phyloP scores from a whole-genome alignment of 2,113 vertebrate genomes.

The Lethenteron camtschaticum region DNA sequence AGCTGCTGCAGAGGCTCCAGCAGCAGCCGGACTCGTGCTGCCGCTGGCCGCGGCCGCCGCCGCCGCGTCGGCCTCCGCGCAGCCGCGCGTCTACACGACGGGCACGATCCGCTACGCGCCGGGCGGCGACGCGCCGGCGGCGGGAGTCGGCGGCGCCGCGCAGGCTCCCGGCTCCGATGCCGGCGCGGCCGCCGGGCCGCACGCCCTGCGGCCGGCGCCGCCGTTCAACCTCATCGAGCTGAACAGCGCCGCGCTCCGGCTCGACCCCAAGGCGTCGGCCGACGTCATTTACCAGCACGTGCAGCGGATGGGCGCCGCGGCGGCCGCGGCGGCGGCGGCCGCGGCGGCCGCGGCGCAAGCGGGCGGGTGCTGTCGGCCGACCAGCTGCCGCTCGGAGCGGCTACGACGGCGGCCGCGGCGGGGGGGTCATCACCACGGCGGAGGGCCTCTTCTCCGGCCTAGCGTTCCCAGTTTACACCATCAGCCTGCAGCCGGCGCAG shows the following conservation, averaged over 20 bases:
- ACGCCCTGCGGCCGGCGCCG: neutral
- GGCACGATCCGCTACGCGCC: conserved; percentile 1
- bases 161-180: too few relatives aligned
- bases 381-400: neutral
- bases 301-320: neutral
- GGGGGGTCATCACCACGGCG: conserved; percentile 2
- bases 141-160: neutral
- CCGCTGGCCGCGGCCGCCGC: neutral
- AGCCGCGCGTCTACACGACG: neutral
- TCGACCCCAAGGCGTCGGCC: conserved; percentile 1
- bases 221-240: conserved; percentile 4
- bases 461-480: conserved; percentile 5
- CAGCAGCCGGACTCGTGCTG: conserved; percentile 1
- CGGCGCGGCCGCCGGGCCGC: too few relatives aligned
- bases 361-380: neutral
- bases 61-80: neutral
- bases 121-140: neutral
- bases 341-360: neutral
- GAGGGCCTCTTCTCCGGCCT: conserved; percentile 5
- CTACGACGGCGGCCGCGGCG: neutral
- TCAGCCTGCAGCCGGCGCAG: conserved; percentile 4
- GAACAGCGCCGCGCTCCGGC: conserved; percentile 2
- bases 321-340: neutral
- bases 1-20: conserved; percentile 3
- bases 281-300: conserved; percentile 2